Percentiles rank a stretch among this genome's conserved stretches.
phyloP scores from a whole-genome alignment of 2,888 invertebrate species.

The Scelioninae gen. 1 region DNA sequence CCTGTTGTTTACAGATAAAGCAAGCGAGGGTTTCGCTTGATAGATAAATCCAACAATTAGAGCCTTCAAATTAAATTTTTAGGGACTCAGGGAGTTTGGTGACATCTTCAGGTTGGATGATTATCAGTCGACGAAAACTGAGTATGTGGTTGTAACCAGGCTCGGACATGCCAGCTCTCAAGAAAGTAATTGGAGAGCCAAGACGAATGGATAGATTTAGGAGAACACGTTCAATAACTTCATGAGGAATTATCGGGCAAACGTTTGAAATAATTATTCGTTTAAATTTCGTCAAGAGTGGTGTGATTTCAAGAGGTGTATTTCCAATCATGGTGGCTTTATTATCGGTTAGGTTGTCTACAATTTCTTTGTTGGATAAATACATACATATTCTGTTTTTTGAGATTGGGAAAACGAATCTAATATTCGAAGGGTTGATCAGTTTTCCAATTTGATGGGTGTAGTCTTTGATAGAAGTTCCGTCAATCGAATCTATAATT shows the following conservation, averaged over 20 bases:
- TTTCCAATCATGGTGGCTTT: constrained; percentile 21
- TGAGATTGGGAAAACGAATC: constrained; percentile 7
- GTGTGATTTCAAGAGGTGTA: constrained; percentile 36
- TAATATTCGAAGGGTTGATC: not conserved
- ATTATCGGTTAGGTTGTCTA: constrained; percentile 30
- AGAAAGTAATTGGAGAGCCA: too few relatives aligned
- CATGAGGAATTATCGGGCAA: constrained; percentile 65
- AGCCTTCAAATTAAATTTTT: too few relatives aligned
- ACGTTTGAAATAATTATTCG: constrained; percentile 67
- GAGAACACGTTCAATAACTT: too few relatives aligned
- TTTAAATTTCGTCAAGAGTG: constrained; percentile 51
- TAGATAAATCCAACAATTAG: too few relatives aligned
- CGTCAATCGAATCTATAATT: not conserved
- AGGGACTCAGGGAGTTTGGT: too few relatives aligned
- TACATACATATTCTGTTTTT: constrained; percentile 43
- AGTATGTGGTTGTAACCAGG: too few relatives aligned
- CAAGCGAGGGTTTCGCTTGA: too few relatives aligned
- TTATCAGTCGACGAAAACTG: too few relatives aligned
- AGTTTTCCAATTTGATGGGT: not conserved
- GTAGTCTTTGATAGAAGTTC: not conserved
- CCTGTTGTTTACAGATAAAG: too few relatives aligned
- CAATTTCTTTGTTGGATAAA: constrained; percentile 29
- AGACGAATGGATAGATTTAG: too few relatives aligned
- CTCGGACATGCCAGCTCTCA: too few relatives aligned
- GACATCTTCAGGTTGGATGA: too few relatives aligned